These are phyloP conservation scores for Trialeurodes vaporariorum DNA, from an alignment of 1,140 invertebrate genomes.

Conservation along the genomic window DNA sequence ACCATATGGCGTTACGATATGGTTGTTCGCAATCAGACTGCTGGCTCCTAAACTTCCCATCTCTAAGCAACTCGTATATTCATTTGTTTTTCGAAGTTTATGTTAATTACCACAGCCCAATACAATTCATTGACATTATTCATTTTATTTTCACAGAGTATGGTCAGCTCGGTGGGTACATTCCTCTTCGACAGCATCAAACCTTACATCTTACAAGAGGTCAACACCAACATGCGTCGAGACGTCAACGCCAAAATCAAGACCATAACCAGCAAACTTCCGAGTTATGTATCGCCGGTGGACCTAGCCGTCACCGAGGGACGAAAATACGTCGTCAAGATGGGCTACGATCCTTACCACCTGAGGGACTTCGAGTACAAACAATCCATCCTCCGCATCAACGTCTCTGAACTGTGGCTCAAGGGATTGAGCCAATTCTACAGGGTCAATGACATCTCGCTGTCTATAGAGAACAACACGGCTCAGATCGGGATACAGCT, in stretches of 20 bases:
- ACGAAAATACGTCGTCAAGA: slow-evolving; percentile 51
- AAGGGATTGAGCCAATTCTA: slow-evolving; percentile 57
- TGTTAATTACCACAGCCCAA: no score
- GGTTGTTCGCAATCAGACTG: no score
- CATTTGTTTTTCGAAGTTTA: no score
- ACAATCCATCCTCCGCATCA: slow-evolving; percentile 18
- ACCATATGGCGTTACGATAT: no score
- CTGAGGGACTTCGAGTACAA: slow-evolving; percentile 16
- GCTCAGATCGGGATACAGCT: slow-evolving; percentile 52
- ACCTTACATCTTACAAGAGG: slow-evolving; percentile 60
- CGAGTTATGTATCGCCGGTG: slow-evolving; percentile 63
- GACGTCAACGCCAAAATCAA: slow-evolving; percentile 22
- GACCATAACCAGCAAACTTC: slow-evolving; percentile 36
- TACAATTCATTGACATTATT: no score
- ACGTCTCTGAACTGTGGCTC: slow-evolving; percentile 49
- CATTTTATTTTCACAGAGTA: no score
- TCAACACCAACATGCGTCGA: slow-evolving; percentile 21
- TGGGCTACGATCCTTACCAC: slow-evolving; percentile 55
- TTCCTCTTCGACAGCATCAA: slow-evolving; percentile 75
- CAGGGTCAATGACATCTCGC: slow-evolving; percentile 60
- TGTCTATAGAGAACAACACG: slow-evolving; percentile 54
- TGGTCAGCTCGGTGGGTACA: slow-evolving; percentile 59
- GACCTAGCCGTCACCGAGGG: slow-evolving; percentile 64
- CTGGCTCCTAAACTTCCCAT: no score
- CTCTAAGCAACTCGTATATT: no score